Evolutionary conservation across 1,140 invertebrate species (phyloP).

Genomic region (Magallana angulata): DNA sequence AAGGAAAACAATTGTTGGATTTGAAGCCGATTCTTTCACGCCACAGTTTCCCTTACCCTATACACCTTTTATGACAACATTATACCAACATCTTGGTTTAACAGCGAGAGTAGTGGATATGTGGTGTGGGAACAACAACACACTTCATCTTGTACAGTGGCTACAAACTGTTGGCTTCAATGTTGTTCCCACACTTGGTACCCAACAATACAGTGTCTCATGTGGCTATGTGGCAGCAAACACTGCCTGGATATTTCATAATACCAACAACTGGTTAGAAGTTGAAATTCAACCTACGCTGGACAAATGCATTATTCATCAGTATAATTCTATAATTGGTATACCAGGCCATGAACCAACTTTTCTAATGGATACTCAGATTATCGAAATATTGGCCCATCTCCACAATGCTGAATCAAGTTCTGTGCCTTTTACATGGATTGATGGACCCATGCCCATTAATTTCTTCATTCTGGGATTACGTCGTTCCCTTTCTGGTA

Average conservation of each 20-base stretch:
- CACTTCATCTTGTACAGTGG: background rate
- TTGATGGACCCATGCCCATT: background rate
- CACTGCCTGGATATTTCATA: background rate
- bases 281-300: background rate
- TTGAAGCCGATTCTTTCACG: background rate
- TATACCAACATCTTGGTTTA: background rate
- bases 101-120: background rate
- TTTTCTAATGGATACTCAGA: constrained; percentile 12
- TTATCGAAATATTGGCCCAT: background rate
- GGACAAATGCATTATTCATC: background rate
- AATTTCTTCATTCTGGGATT: background rate
- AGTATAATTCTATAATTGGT: background rate
- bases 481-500: background rate
- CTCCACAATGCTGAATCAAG: background rate
- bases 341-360: background rate
- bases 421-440: background rate
- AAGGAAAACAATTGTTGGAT: background rate
- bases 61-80: background rate
- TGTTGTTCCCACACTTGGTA: background rate
- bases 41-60: background rate
- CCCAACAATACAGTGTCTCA: background rate
- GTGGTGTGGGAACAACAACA: constrained; percentile 17
- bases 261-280: background rate
- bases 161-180: background rate
- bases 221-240: constrained; percentile 1